Base-by-base conservation (phyloP, 2,888 invertebrate species). In the Drosophila greeni region DNA sequence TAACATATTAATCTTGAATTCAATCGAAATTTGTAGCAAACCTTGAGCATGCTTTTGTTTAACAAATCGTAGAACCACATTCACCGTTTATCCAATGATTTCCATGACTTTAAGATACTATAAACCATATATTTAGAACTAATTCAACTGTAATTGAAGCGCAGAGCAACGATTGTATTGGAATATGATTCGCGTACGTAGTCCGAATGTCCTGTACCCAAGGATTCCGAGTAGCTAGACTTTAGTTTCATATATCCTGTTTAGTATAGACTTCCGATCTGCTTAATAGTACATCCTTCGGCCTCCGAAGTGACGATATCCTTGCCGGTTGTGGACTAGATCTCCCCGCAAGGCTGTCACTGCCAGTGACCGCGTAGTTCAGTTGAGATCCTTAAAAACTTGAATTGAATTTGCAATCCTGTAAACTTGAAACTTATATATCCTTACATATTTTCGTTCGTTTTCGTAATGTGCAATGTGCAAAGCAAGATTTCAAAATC, bases 151-250 rank as follows among this genome's bases (percentile, higher is more conserved):
- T 23, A 48, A 31, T 48, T 65, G 65, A 65, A 65, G 69, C 59
- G 68, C 39, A 42, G 47, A 67, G n/a, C 52, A 72, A 83, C 68
- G 75, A 77, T 83, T 83, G 85, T 85, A 80, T 80, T 80, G 85
- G 85, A 85, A 83, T 67, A 81, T 82, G 54, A 76, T 82, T 79
- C 77, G 81, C 68, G 73, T 73, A 54, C 31, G 29, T 29, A 14
- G 24, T 23, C 31, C 14, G 20, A 53, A 6, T 16, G 11, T 29
- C 16, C 14, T 8, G 4, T 14, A 11, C 12, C 33, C 12, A 18
- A 23, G 18, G n/a, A 20, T n/a, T 8, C 20, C 42, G 4, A 16
- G 54, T 66, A 62, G 66, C 31, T 36, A 37, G 54, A 8, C 12
- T 43, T 14, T 60, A 29, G 42, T 18, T 33, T 40, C 33, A 62